Evolutionary conservation across 2,113 vertebrate species (phyloP), one percentile per base, ranked within the genome.

Genomic region (Coreoperca whiteheadi): DNA sequence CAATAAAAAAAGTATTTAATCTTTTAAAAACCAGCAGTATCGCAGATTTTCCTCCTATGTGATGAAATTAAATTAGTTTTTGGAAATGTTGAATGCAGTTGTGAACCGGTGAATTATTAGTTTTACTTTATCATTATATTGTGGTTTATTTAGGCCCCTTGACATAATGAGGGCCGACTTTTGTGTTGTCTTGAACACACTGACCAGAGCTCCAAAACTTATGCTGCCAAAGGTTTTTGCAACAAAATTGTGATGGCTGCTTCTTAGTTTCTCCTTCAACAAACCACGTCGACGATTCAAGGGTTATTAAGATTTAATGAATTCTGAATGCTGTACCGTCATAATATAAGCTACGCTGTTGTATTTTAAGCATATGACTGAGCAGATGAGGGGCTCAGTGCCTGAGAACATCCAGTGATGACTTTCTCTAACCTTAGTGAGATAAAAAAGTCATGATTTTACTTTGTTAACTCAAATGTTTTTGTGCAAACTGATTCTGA

Each of bases 401-500:
- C 32, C 51, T 64, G 23, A 51, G 9, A 41, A 64, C 23, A 61
- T 48, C 1, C 48, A 39, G n/a, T 54, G 41, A 59, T 53, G 7
- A 63, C 34, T 61, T 28, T 53, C 39, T 46, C 53, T n/a, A 43
- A 43, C 43, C 20, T 51, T n/a, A 46, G 57, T 57, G 9, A 41
- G 23, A 77, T 32, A 82, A 30, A 18, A 56, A 60, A 4, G 0
- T 53, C 41, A 50, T 63, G n/a, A 60, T n/a, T n/a, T n/a, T n/a
- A n/a, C n/a, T n/a, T n/a, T n/a, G n/a, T n/a, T n/a, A n/a, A n/a
- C n/a, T n/a, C n/a, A n/a, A n/a, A n/a, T n/a, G n/a, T n/a, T 77
- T 61, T 64, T n/a, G 70, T 74, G 9, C 21, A 61, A 79, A 39
- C 28, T 12, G 68, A 67, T 39, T 61, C 6, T 78, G 28, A 72